A percentile compares a stretch with the other conserved stretches of the same genome.
Evolutionary conservation across 2,888 invertebrate species (phyloP).

Genomic region (Drosophila yooni): DNA sequence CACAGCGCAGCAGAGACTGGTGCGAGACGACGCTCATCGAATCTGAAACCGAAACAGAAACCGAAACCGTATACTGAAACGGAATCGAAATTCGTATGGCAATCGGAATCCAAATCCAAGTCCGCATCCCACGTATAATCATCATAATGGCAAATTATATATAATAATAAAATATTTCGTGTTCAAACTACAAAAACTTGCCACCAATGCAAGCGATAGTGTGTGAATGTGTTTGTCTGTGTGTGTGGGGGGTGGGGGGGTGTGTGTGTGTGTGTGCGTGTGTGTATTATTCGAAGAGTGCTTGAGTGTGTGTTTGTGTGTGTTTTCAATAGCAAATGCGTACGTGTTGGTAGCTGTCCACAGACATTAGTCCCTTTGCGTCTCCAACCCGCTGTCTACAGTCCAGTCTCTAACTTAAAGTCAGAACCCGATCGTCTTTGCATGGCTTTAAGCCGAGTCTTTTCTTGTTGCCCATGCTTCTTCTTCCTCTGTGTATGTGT

Average conservation of each 20-base stretch:
- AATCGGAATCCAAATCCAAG: constrained; percentile 32
- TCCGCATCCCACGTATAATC: constrained; percentile 71
- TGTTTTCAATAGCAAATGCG: constrained; percentile 60
- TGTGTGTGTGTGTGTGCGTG: constrained; percentile 7
- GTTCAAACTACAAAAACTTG: constrained; percentile 71
- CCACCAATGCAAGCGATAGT: constrained; percentile 9
- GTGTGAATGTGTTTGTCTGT: constrained; percentile 23
- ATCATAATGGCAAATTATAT: constrained; percentile 81
- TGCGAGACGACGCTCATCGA: constrained; percentile 34
- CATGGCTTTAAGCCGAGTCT: constrained; percentile 51
- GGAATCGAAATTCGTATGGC: constrained; percentile 14
- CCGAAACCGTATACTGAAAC: constrained; percentile 3
- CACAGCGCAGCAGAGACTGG: constrained; percentile 32
- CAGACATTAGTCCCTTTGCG: constrained; percentile 29
- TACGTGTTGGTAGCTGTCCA: constrained; percentile 65
- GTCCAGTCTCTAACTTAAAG: constrained; percentile 20
- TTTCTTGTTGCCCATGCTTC: neutral
- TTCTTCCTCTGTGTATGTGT: neutral
- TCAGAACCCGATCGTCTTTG: constrained; percentile 4
- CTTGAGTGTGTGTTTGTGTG: constrained; percentile 10
- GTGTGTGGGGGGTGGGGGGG: neutral
- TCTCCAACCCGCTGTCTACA: neutral
- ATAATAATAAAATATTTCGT: constrained; percentile 82
- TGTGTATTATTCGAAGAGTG: neutral
- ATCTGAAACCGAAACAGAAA: constrained; percentile 25